These are phyloP conservation scores for Melanostoma mellinum DNA, from an alignment of 2,888 invertebrate genomes.

Conservation along the genomic window DNA sequence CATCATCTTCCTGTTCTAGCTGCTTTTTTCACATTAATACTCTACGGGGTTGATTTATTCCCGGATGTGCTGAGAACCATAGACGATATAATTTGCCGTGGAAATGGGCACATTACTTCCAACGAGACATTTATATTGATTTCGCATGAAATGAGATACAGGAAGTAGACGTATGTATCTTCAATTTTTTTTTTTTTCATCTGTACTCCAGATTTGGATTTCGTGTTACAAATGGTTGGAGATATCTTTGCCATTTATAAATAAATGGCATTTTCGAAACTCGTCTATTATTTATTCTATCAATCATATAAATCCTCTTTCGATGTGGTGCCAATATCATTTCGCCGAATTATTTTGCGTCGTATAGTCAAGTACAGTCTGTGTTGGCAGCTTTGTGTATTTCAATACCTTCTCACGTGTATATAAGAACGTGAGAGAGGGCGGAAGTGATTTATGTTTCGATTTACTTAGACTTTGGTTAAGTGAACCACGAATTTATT, in stretches of 20 bases:
- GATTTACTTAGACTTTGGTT: no score
- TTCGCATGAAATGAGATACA: conserved; percentile 14
- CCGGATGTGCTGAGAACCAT: neutral
- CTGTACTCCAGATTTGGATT: no score
- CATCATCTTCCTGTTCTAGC: conserved; percentile 9
- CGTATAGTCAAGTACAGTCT: no score
- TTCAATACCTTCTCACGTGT: neutral
- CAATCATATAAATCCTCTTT: conserved; percentile 33
- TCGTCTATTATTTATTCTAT: conserved; percentile 25
- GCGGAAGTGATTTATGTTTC: no score
- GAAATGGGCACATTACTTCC: conserved; percentile 47
- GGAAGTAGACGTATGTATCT: no score
- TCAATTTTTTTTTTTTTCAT: conserved; percentile 7
- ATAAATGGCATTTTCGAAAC: conserved; percentile 18
- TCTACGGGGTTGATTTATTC: conserved; percentile 17
- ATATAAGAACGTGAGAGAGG: no score
- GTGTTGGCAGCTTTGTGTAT: conserved; percentile 6
- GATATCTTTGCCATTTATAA: conserved; percentile 22
- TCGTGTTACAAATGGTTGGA: neutral
- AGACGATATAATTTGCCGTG: conserved; percentile 32
- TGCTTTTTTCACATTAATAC: conserved; percentile 29
- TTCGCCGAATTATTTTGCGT: neutral
- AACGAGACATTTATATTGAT: conserved; percentile 44
- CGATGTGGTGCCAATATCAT: neutral
- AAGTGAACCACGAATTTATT: no score